phyloP scores from a whole-genome alignment of 2,888 invertebrate species.

The Temnothorax unifasciatus region DNA sequence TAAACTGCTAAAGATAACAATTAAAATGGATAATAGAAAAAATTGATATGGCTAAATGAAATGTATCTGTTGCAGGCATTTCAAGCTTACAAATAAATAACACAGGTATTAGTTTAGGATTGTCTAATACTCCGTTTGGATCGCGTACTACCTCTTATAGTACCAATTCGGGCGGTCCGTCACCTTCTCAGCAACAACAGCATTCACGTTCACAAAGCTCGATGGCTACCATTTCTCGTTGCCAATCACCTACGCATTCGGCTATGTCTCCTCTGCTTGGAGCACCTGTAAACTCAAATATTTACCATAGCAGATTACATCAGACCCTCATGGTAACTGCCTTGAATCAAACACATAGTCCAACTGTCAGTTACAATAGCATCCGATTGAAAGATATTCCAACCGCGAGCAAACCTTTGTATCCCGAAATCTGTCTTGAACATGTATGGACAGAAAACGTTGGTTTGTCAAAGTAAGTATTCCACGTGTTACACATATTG shows the following conservation, averaged over 20 bases:
- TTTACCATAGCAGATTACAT: constrained; percentile 81
- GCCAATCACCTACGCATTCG: constrained; percentile 84
- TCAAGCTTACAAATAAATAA: constrained; percentile 78
- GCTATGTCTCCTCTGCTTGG: constrained; percentile 81
- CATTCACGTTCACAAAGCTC: constrained; percentile 87
- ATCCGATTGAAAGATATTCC: constrained; percentile 78
- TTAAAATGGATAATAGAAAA: background rate
- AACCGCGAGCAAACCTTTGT: constrained; percentile 88
- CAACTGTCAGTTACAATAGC: constrained; percentile 77
- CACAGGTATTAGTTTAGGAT: constrained; percentile 71
- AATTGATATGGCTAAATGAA: background rate
- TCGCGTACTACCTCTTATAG: constrained; percentile 82
- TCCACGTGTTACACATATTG: background rate
- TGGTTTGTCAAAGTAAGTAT: constrained; percentile 83
- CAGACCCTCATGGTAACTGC: constrained; percentile 81
- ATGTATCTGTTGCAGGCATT: constrained; percentile 69
- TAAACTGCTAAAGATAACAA: background rate
- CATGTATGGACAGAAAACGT: constrained; percentile 95
- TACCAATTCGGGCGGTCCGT: constrained; percentile 80
- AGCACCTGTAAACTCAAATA: constrained; percentile 72
- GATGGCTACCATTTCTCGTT: constrained; percentile 87
- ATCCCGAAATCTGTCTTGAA: constrained; percentile 95
- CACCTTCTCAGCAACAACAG: constrained; percentile 81
- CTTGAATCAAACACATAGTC: constrained; percentile 78
- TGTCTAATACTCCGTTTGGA: constrained; percentile 80